These are phyloP conservation scores for Deilephila elpenor DNA, from an alignment of 2,888 invertebrate genomes.

Conservation along the genomic window DNA sequence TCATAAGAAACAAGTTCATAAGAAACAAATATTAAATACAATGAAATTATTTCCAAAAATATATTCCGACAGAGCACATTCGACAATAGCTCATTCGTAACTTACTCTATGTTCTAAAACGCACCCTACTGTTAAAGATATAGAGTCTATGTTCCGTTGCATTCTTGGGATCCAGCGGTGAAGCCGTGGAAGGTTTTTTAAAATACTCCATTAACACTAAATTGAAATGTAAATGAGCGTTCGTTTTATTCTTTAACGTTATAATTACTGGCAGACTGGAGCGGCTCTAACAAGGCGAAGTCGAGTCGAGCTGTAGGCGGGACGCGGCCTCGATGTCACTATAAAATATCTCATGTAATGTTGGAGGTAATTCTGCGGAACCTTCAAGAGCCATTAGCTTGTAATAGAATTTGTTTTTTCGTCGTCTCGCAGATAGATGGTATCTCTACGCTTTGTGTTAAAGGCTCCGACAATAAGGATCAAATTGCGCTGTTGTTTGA, in stretches of 20 bases:
- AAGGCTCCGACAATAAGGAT: not conserved
- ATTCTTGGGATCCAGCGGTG: not conserved
- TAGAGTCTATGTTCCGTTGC: not conserved
- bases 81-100: not conserved
- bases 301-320: not conserved
- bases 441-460: not conserved
- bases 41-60: not conserved
- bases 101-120: not conserved
- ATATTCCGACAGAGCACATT: not conserved
- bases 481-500: not conserved
- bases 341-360: not conserved
- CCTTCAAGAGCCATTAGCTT: not conserved
- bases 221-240: slow-evolving; percentile 30
- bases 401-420: not conserved
- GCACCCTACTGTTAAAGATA: not conserved
- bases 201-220: slow-evolving; percentile 21
- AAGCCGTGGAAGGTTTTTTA: not conserved
- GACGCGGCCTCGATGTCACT: not conserved
- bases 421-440: not conserved
- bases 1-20: not conserved
- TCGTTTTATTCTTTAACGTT: slow-evolving; percentile 3
- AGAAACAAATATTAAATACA: not conserved
- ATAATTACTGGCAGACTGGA: slow-evolving; percentile 1
- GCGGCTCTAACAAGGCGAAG: not conserved
- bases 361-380: not conserved